Evolutionary conservation across 35 echinoderm and acorn worm species (phyloP), one percentile per base, ranked within the genome.

Genomic region (Amphiura filiformis): DNA sequence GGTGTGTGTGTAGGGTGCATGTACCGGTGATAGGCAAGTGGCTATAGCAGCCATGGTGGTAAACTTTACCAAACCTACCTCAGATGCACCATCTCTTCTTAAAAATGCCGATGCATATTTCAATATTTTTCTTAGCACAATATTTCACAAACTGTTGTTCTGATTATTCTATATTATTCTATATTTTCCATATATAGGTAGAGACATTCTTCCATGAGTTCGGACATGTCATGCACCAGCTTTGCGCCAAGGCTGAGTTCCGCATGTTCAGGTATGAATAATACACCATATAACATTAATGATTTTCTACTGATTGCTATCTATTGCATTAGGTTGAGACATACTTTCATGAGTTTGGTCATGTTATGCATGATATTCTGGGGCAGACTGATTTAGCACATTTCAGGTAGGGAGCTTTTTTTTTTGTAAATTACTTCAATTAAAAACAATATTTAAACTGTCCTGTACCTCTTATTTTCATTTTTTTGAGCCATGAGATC

Each of bases 191-290:
- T 36, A n/a, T n/a, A 23, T 76, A 94, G 95, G 95, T 97, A 13
- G 95, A 97, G 82, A 94, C 92, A 5, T 97, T 97, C 79, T 97
- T 97, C 76, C 95, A 97, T 80, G 95, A 97, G 78, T 97, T 97
- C 94, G 95, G 95, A 81, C 95, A 97, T 82, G 95, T 97, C 84
- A 97, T 97, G 95, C 95, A 97, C 44, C 95, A 97, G 87, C 78
- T 97, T 0, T 97, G 95, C 86, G 88, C 92, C 78, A 81, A 97
- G 31, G 89, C 89, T 36, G 86, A 97, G 44, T 89, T 94, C 65
- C 57, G 86, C 30, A 84, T 97, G 80, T 97, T 97, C 92, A 97
- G 95, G 95, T 97, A 97, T 57, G 31, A 70, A 34, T 35, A 23
- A 20, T 35, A 11, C 57, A 22, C 9, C 64, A n/a, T 47, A 12